phyloP scores from a whole-genome alignment of 2,888 invertebrate species.

The Griposia aprilina region DNA sequence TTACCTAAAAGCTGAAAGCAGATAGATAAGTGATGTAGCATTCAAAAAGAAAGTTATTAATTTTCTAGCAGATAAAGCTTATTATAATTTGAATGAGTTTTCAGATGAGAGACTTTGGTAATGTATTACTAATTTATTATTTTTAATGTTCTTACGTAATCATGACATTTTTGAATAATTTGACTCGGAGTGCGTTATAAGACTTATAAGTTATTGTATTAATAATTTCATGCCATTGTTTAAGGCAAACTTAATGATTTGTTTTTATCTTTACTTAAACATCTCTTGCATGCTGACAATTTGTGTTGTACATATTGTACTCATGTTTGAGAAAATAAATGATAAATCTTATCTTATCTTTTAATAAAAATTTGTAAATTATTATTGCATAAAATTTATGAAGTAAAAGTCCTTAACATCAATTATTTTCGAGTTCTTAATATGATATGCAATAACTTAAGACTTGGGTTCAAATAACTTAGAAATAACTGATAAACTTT shows the following conservation, averaged over 20 bases:
- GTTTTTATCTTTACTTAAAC: background rate
- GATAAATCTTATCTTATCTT: background rate
- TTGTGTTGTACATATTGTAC: background rate
- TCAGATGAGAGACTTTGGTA: background rate
- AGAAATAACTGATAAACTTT: conserved; percentile 45
- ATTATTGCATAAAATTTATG: background rate
- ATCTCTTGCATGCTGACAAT: background rate
- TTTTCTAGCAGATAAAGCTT: background rate
- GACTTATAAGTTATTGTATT: background rate
- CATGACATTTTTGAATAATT: background rate
- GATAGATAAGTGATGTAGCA: too few species aligned
- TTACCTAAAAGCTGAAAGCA: background rate
- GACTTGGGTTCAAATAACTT: conserved; percentile 35
- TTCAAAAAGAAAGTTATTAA: background rate
- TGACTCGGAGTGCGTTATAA: background rate
- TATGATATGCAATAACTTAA: conserved; percentile 23
- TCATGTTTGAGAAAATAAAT: background rate
- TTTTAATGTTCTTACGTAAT: background rate
- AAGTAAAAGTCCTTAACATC: background rate
- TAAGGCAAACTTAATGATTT: too few species aligned
- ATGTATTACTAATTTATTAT: background rate
- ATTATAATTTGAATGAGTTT: background rate
- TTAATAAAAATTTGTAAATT: background rate
- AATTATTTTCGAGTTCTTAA: conserved; percentile 19
- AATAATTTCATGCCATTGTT: background rate